phyloP scores from a whole-genome alignment of 2,888 invertebrate genomes.

The Sarcophaga rosellei region DNA sequence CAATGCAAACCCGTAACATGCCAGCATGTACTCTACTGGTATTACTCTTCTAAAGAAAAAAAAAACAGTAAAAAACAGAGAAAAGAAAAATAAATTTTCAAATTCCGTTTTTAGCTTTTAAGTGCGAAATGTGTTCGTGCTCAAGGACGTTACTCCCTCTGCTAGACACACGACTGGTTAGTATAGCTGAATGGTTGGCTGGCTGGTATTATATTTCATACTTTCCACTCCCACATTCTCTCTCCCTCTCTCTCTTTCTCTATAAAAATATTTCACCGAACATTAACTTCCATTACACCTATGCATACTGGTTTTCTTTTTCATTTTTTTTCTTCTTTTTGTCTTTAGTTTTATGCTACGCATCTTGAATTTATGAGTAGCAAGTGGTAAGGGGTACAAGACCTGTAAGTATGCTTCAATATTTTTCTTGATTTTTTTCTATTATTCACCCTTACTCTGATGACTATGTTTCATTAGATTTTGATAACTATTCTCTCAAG shows the following conservation, averaged over 20 bases:
- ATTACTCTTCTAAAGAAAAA: background rate
- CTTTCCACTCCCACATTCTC: background rate
- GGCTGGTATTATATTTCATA: conserved; percentile 49
- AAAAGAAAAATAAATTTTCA: background rate
- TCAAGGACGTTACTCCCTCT: conserved; percentile 66
- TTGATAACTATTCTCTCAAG: conserved; percentile 41
- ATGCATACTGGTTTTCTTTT: conserved; percentile 1
- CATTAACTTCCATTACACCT: conserved; percentile 52
- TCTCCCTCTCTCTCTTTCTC: background rate
- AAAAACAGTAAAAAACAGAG: background rate
- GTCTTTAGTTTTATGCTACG: conserved; percentile 45
- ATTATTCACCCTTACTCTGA: background rate
- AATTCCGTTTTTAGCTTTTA: conserved; percentile 47
- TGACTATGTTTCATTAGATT: conserved; percentile 24
- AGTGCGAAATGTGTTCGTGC: conserved; percentile 70
- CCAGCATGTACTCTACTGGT: background rate
- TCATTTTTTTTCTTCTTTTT: conserved; percentile 11
- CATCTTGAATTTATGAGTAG: conserved; percentile 67
- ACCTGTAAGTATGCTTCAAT: conserved; percentile 51
- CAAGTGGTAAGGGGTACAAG: conserved; percentile 15
- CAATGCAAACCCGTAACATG: conserved; percentile 29
- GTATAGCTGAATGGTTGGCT: conserved; percentile 28
- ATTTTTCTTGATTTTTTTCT: conserved; percentile 27
- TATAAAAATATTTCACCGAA: conserved; percentile 46
- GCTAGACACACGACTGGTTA: conserved; percentile 3